A percentile compares a stretch with the other conserved stretches of the same genome.
Evolutionary conservation across 2,888 invertebrate genomes (phyloP).

Genomic region (Cyaniris semiargus): DNA sequence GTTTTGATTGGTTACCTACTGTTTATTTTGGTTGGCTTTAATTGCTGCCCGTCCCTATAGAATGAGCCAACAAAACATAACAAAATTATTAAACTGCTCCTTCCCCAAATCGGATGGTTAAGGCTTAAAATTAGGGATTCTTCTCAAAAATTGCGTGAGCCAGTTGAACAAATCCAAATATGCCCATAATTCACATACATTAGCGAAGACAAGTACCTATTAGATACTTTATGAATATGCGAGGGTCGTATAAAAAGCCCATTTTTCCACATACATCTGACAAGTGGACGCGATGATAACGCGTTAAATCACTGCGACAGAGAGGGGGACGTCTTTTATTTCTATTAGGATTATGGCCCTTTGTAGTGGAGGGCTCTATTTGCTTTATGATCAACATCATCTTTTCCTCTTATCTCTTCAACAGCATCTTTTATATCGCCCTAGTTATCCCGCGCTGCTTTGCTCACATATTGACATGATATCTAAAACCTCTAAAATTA

Average conservation of each 20-base stretch:
- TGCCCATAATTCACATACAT: background rate
- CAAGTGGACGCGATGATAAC: constrained; percentile 31
- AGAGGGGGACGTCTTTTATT: background rate
- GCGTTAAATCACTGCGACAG: constrained; percentile 25
- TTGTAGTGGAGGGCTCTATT: background rate
- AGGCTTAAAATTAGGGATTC: too few species aligned
- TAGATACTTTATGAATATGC: constrained; percentile 65
- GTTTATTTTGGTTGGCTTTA: too few species aligned
- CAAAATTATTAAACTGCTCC: too few species aligned
- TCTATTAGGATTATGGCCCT: background rate
- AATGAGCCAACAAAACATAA: too few species aligned
- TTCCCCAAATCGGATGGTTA: too few species aligned
- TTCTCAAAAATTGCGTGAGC: too few species aligned
- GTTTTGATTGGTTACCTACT: too few species aligned
- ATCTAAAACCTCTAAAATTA: too few species aligned
- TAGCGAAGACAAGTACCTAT: constrained; percentile 22
- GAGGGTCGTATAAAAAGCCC: constrained; percentile 62
- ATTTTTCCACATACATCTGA: constrained; percentile 58
- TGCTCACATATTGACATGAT: too few species aligned
- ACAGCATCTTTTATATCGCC: background rate
- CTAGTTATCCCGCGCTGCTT: background rate
- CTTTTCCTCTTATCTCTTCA: background rate
- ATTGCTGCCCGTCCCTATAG: too few species aligned
- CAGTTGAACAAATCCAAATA: background rate
- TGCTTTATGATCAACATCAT: background rate